A percentile compares a stretch with the other conserved stretches of the same genome.
Conservation (phyloP, 2,113 vertebrate genomes). For the Alosa alosa region DNA sequence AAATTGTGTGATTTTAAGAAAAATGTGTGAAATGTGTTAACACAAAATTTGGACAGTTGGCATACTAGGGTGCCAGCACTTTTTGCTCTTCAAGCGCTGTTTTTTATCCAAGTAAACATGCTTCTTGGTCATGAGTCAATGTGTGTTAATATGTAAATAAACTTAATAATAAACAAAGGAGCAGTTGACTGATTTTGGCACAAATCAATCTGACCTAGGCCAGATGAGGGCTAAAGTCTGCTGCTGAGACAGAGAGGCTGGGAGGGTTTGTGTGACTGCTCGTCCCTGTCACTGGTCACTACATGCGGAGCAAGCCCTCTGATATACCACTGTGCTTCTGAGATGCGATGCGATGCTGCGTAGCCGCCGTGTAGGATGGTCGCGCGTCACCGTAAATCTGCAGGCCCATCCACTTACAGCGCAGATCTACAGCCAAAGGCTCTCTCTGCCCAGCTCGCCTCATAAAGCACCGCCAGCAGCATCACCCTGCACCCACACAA, state of each 20-base stretch:
- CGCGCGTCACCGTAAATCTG: constrained; percentile 40
- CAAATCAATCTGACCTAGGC: background rate
- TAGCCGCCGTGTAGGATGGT: constrained; percentile 41
- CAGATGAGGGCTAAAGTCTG: background rate
- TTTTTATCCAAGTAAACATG: too few species aligned
- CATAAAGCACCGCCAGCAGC: constrained; percentile 21
- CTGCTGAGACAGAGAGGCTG: background rate
- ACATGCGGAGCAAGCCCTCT: background rate
- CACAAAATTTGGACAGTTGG: too few species aligned
- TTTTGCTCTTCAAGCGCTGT: too few species aligned
- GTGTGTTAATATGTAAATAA: too few species aligned
- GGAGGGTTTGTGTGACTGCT: constrained; percentile 26
- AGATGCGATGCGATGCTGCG: constrained; percentile 28
- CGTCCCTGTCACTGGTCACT: constrained; percentile 19
- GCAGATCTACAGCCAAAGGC: constrained; percentile 40
- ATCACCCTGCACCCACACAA: constrained; percentile 17
- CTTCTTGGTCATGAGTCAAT: too few species aligned
- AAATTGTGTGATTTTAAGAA: too few species aligned
- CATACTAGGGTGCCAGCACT: too few species aligned
- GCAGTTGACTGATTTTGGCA: background rate
- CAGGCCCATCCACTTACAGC: constrained; percentile 22
- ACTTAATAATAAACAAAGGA: too few species aligned
- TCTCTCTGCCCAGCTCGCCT: constrained; percentile 12
- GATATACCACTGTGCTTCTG: constrained; percentile 32
- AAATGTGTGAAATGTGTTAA: too few species aligned